These are phyloP conservation scores for Drosophila busckii DNA, from an alignment of 1,140 invertebrate species.

Conservation along the genomic window DNA sequence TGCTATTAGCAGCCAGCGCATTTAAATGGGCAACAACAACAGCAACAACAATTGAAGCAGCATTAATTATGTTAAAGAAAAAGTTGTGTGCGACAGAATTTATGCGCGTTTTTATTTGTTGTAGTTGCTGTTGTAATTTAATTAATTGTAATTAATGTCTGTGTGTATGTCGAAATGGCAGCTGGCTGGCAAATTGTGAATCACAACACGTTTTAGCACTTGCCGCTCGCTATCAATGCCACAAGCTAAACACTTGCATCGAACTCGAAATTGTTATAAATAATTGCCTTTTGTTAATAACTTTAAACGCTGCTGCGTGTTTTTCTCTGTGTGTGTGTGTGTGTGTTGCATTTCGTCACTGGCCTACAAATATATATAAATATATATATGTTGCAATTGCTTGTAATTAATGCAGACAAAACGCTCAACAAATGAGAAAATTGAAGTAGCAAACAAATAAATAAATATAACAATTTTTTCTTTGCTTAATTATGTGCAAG, in stretches of 20 bases:
- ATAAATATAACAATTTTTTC: too few species aligned
- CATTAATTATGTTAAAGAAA: conserved; percentile 10
- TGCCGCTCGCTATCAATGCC: conserved; percentile 60
- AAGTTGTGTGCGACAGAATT: conserved; percentile 56
- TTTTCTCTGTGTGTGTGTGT: not conserved
- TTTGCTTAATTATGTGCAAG: too few species aligned
- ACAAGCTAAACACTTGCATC: conserved; percentile 44
- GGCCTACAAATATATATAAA: conserved; percentile 43
- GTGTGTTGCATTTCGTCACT: conserved; percentile 49
- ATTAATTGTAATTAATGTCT: conserved; percentile 66
- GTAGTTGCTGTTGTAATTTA: conserved; percentile 36
- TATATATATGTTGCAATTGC: conserved; percentile 50
- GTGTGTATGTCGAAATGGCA: conserved; percentile 37
- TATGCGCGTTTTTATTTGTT: conserved; percentile 40
- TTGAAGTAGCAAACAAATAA: too few species aligned
- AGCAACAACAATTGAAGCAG: not conserved
- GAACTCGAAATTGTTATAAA: conserved; percentile 67
- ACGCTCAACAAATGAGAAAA: too few species aligned
- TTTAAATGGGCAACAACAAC: conserved; percentile 48
- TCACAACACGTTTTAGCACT: conserved; percentile 48
- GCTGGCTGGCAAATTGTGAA: conserved; percentile 32
- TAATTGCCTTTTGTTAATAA: conserved; percentile 68
- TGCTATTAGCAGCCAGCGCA: conserved; percentile 67
- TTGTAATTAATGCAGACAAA: not conserved
- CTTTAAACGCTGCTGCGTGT: conserved; percentile 45